Conservation (phyloP, 30 jellyfish, hydroid and myxozoan genomes). For the Hydractinia symbiolongicarpus region DNA sequence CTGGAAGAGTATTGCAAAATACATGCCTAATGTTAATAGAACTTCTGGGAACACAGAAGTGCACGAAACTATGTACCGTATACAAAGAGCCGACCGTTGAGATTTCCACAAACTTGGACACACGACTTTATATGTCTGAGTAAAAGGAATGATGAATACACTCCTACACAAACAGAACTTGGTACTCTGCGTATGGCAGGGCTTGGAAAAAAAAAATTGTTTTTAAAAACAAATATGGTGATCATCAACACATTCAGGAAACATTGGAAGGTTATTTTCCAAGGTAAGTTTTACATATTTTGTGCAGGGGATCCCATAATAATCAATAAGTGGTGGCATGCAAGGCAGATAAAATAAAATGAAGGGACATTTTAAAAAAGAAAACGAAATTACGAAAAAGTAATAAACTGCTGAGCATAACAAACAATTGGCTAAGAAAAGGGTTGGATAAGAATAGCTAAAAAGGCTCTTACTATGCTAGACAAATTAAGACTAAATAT, state of each 20-base stretch:
- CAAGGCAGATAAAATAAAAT: no score
- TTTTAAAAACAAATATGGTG: slow-evolving; percentile 13
- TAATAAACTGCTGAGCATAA: no score
- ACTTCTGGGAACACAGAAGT: background rate
- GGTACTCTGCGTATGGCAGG: slow-evolving; percentile 20
- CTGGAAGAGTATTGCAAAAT: slow-evolving; percentile 11
- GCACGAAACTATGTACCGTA: no score
- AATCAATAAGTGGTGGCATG: no score
- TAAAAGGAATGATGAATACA: background rate
- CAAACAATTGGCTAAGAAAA: no score
- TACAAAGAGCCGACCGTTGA: background rate
- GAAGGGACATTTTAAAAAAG: no score
- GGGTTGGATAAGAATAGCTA: no score
- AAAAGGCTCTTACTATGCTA: no score
- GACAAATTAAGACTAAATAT: no score
- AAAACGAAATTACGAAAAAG: no score
- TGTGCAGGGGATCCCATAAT: no score
- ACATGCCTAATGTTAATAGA: slow-evolving; percentile 8
- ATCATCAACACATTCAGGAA: slow-evolving; percentile 15
- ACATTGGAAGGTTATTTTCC: slow-evolving; percentile 22
- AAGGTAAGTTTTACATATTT: background rate
- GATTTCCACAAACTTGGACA: slow-evolving; percentile 29
- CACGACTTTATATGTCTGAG: slow-evolving; percentile 25
- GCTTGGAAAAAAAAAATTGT: slow-evolving; percentile 35
- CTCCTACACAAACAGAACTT: slow-evolving; percentile 7